Percentiles rank a stretch among this genome's conserved stretches.
Evolutionary conservation across 2,113 vertebrate genomes (phyloP).

Genomic region (Tinamus guttatus): DNA sequence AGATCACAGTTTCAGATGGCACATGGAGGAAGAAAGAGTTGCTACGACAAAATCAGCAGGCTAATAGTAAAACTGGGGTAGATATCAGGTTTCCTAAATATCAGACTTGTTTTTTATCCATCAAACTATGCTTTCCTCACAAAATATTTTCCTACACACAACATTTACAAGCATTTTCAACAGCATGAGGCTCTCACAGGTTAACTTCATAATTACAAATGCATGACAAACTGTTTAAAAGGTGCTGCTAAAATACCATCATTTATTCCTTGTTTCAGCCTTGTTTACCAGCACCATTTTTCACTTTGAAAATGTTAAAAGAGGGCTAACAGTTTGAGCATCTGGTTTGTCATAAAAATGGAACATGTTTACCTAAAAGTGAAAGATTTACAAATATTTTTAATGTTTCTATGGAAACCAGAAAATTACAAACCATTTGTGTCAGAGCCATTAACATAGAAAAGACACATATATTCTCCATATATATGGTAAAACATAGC

Average conservation of each 20-base stretch:
- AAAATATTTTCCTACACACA: not conserved
- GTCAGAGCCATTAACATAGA: not conserved
- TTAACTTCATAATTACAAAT: not conserved
- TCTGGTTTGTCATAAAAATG: constrained; percentile 15
- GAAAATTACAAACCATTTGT: not conserved
- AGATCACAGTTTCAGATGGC: not conserved
- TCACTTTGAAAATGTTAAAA: not conserved
- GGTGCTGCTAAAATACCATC: not conserved
- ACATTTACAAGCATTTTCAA: not conserved
- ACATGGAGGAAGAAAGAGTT: not conserved
- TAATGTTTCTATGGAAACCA: constrained; percentile 46
- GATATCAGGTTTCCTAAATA: not conserved
- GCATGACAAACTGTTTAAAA: not conserved
- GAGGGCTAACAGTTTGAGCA: not conserved
- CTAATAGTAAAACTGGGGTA: not conserved
- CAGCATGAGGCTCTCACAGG: not conserved
- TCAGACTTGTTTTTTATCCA: not conserved
- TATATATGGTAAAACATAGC: not conserved
- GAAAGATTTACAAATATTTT: constrained; percentile 46
- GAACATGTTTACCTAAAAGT: constrained; percentile 1
- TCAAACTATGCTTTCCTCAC: not conserved
- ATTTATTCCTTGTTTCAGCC: not conserved
- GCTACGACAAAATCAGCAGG: not conserved
- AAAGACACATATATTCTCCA: not conserved
- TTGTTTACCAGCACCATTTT: not conserved